Percentiles rank a stretch among this genome's conserved stretches.
These are phyloP conservation scores for Toxotes jaculatrix DNA, from an alignment of 2,113 vertebrate species.

Conservation along the genomic window DNA sequence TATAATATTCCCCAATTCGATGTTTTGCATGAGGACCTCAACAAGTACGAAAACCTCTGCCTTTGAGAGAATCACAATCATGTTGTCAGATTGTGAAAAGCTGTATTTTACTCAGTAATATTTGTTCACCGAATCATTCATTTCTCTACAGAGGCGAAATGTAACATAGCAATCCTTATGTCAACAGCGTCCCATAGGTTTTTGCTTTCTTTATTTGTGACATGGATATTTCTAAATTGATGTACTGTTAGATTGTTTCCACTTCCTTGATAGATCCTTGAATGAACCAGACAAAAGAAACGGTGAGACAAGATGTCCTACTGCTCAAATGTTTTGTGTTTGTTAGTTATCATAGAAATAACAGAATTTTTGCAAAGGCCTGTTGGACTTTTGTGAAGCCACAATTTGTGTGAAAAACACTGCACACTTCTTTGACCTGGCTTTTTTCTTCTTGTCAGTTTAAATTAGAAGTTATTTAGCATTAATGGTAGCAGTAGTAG, in stretches of 20 bases:
- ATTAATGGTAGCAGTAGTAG: conserved; percentile 4
- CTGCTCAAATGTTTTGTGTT: not conserved
- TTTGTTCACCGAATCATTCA: not conserved
- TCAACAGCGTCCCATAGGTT: not conserved
- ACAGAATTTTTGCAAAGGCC: not conserved
- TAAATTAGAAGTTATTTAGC: conserved; percentile 12
- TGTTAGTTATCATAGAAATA: not conserved
- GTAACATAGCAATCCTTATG: not conserved
- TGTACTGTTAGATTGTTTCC: not conserved
- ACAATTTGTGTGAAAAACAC: not conserved
- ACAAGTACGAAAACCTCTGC: not conserved
- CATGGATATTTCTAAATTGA: not conserved
- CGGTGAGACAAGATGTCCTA: not conserved
- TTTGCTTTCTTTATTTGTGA: not conserved
- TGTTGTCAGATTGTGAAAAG: not conserved
- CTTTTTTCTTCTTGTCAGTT: not conserved
- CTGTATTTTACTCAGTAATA: not conserved
- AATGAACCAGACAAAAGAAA: not conserved
- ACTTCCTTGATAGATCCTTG: not conserved
- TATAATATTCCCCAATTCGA: too few species aligned
- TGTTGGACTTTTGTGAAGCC: not conserved
- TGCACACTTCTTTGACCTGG: not conserved
- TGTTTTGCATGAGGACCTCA: not conserved
- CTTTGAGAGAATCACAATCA: not conserved
- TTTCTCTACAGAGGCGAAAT: not conserved